These are phyloP conservation scores for Diorhabda sublineata DNA, from an alignment of 1,140 invertebrate species.

Conservation along the genomic window DNA sequence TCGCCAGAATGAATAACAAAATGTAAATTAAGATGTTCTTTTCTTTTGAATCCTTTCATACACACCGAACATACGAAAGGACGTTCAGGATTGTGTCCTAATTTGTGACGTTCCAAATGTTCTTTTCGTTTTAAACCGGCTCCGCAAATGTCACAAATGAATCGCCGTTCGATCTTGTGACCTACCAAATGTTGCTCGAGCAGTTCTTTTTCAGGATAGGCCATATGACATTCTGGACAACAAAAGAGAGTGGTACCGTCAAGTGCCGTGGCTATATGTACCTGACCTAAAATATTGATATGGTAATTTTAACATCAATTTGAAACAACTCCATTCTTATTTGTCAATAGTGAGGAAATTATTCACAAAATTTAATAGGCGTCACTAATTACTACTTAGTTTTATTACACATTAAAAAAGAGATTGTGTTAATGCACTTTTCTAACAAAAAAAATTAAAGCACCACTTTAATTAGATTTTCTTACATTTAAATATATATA, in stretches of 20 bases:
- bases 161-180: slow-evolving; percentile 73
- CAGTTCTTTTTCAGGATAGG: slow-evolving; percentile 75
- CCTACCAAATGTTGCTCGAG: slow-evolving; percentile 77
- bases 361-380: too few species aligned
- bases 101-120: slow-evolving; percentile 75
- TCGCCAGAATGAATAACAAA: slow-evolving; percentile 76
- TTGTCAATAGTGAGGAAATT: too few species aligned
- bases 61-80: slow-evolving; percentile 80
- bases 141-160: slow-evolving; percentile 82
- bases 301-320: too few species aligned
- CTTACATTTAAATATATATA: too few species aligned
- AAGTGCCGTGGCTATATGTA: slow-evolving; percentile 72
- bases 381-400: too few species aligned
- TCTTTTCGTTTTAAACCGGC: slow-evolving; percentile 79
- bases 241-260: slow-evolving; percentile 80
- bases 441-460: too few species aligned
- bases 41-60: slow-evolving; percentile 67
- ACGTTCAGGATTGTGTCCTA: slow-evolving; percentile 74
- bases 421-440: too few species aligned
- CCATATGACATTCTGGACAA: slow-evolving; percentile 82
- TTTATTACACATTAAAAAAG: too few species aligned
- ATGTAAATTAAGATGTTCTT: slow-evolving; percentile 75
- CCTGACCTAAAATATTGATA: slow-evolving; percentile 53
- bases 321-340: too few species aligned
- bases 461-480: too few species aligned